Conservation (phyloP, 2,888 invertebrate genomes). For the Lottia scabra region DNA sequence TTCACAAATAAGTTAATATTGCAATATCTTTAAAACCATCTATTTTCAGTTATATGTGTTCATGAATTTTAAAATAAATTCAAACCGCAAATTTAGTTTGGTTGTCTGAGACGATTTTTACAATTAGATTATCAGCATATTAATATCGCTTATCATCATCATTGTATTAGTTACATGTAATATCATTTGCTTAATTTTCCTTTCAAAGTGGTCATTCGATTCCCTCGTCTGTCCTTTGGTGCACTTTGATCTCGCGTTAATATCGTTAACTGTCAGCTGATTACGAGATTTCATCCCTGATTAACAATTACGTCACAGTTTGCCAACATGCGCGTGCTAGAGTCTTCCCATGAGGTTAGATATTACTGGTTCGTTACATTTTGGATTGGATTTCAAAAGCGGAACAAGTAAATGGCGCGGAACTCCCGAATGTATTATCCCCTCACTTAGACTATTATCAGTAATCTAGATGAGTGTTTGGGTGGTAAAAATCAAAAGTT, state of each 20-base stretch:
- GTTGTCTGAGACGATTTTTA: no score
- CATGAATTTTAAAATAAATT: neutral
- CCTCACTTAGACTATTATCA: constrained; percentile 2
- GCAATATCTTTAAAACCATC: no score
- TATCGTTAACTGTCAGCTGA: constrained; percentile 4
- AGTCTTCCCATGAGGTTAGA: neutral
- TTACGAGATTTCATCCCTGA: constrained; percentile 7
- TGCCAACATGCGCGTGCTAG: neutral
- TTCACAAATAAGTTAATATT: no score
- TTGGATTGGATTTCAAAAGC: constrained; percentile 3
- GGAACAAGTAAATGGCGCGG: neutral
- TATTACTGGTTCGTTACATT: neutral
- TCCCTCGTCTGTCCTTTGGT: neutral
- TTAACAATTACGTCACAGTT: constrained; percentile 6
- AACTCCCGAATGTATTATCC: neutral
- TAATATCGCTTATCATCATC: no score
- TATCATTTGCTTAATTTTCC: no score
- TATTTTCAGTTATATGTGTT: neutral
- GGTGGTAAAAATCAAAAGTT: neutral
- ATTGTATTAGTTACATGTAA: no score
- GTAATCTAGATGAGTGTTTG: constrained; percentile 1
- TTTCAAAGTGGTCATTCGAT: neutral
- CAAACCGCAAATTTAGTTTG: no score
- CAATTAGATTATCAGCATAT: no score
- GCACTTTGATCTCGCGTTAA: constrained; percentile 3